Evolutionary conservation across 2,113 vertebrate species (phyloP), one percentile per base, ranked within the genome.

Genomic region (Trematocara stigmaticum): DNA sequence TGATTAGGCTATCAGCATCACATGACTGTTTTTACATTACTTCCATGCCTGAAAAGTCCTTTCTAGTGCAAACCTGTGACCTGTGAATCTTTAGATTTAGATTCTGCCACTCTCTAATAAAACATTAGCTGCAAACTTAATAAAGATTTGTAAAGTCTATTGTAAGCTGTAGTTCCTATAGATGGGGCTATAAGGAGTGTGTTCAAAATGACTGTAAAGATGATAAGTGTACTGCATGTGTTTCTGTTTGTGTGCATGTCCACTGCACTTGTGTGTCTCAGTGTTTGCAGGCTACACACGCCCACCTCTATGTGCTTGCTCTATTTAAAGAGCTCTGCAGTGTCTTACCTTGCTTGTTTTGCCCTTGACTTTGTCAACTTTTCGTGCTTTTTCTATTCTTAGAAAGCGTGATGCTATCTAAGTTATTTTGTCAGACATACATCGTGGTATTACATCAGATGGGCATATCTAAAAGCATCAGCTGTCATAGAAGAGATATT

Each of bases 301-400:
- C 31, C 16, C 71, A 81, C 42, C 69, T 69, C 47, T 84, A 64
- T 81, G 81, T 42, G 23, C 31, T 74, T 87, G 88, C 82, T 84
- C 83, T 87, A 90, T 82, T 92, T 90, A 84, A 71, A 86, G 56
- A 84, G 45, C 71, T 64, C 55, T 76, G 29, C 47, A 18, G 61
- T 23, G 29, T 53, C 79, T 79, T 76, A 84, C 78, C 79, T 40
- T 86, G 29, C 20, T 61, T 9, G 10, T 57, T 84, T 79, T 2
- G 34, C 38, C 90, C 91, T 90, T 87, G 87, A 85, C 84, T 91
- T 90, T 88, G 34, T 79, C 42, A 87, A 15, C 40, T 81, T 26
- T 47, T 79, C 5, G 49, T 51, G 18, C 3, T 85, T 51, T 91
- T 90, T 45, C 64, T 40, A 29, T 55, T 78, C 53, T 35, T 26